Evolutionary conservation across 1,140 invertebrate genomes (phyloP), one percentile per base, ranked within the genome.

Genomic region (Gryon sp.): DNA sequence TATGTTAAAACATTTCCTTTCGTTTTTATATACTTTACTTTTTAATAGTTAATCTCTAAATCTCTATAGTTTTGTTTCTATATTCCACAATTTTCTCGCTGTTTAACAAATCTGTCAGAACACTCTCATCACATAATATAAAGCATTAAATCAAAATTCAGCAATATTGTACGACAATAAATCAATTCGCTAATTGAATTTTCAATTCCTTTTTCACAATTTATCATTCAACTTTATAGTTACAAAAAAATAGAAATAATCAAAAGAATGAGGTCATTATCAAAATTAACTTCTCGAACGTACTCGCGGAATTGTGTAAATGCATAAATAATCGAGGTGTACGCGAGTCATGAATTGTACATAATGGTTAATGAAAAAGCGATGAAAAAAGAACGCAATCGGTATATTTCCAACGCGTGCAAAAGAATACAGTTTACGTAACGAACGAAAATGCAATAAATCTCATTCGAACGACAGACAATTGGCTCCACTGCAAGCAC

Each of bases 401-500:
- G 16, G 19, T 53, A 12, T 53, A 40, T 50, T 53, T 38, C 20
- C 50, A 40, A 8, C 50, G 32, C 9, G 50, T 22, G 52, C 22
- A 19, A 46, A 60, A 46, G n/a, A 57, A 18, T 38, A 28, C 19
- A 12, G 41, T 46, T 60, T 60, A 60, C 45, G 45, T 50, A 62
- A 62, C 45, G 59, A 40, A 50, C 43, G 43, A 62, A 50, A 62
- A 38, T 15, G 22, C 45, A 45, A 62, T 62, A 62, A 62, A 50
- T 62, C 59, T 50, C 59, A 32, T 40, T 40, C 32, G 24, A 14
- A 8, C 20, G 20, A 40, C 59, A 32, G 15, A 59, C 38, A 57
- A 57, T 57, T 43, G 16, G 38, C 26, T n/a, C 26, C 26, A 9
- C 32, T 12, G 11, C 11, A 34, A 34, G 9, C 32, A 28, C 26